phyloP scores from a whole-genome alignment of 2,797 vertebrate genomes.

The Linurgus olivaceus region DNA sequence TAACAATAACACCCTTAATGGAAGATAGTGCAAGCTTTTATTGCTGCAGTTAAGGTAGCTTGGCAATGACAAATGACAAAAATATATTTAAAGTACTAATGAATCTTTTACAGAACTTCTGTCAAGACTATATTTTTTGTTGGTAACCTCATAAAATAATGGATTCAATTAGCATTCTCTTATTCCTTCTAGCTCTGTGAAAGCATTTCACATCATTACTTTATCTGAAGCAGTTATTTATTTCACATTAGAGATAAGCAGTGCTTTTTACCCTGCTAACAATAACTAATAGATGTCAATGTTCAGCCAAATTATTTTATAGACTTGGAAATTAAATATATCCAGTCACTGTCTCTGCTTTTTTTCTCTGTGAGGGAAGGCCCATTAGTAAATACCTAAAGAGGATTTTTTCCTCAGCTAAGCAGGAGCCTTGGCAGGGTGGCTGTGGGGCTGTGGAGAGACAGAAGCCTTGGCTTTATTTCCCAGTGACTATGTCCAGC shows the following conservation, averaged over 20 bases:
- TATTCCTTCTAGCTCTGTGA: neutral
- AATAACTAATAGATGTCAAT: neutral
- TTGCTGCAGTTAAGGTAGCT: neutral
- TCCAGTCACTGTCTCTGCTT: neutral
- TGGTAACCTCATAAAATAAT: neutral
- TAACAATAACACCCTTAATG: neutral
- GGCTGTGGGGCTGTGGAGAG: neutral
- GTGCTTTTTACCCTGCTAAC: neutral
- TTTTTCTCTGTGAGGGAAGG: rapidly evolving
- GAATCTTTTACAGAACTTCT: neutral
- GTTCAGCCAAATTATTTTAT: neutral
- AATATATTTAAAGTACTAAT: neutral
- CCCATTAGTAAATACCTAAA: neutral
- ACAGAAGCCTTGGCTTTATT: neutral
- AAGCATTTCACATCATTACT: neutral
- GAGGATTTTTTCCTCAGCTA: neutral
- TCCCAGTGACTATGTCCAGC: neutral
- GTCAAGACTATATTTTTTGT: neutral
- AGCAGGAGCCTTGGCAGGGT: neutral
- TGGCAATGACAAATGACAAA: neutral
- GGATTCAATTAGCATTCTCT: neutral
- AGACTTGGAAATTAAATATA: neutral
- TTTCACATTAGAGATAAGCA: neutral
- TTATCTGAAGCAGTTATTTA: neutral
- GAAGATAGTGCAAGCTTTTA: neutral